These are phyloP conservation scores for Sebastes aleutianus DNA, from an alignment of 2,797 vertebrate genomes.

Conservation along the genomic window DNA sequence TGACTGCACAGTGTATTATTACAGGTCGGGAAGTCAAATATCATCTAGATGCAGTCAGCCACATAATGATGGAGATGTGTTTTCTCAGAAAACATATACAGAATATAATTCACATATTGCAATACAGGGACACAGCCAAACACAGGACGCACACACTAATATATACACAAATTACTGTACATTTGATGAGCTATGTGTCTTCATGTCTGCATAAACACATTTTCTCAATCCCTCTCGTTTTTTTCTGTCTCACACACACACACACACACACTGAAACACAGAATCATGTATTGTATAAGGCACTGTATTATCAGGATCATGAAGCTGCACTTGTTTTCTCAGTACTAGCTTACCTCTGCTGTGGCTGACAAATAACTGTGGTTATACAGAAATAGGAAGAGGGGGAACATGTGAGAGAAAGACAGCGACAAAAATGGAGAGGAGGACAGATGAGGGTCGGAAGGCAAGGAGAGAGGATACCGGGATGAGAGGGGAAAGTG, in stretches of 20 bases:
- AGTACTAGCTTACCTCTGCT: slow-evolving; percentile 21
- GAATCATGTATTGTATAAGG: neutral
- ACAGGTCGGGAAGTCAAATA: neutral
- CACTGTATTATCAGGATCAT: slow-evolving; percentile 17
- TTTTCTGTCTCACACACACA: too few relatives aligned
- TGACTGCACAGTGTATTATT: neutral
- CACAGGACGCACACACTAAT: neutral
- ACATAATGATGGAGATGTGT: neutral
- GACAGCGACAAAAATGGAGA: neutral
- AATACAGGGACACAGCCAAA: neutral
- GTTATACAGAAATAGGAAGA: neutral
- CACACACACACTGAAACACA: neutral
- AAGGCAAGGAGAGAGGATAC: neutral
- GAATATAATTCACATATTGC: neutral
- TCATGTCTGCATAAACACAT: neutral
- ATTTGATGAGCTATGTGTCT: too few relatives aligned
- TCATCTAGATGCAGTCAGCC: neutral
- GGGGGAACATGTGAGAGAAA: neutral
- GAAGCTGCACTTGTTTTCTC: slow-evolving; percentile 26
- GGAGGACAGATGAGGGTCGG: slow-evolving; percentile 14
- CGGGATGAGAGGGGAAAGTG: slow-evolving; percentile 17
- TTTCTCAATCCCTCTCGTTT: neutral
- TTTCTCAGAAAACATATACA: neutral
- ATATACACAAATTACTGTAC: neutral
- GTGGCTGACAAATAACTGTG: slow-evolving; percentile 22